A percentile compares a stretch with the other conserved stretches of the same genome.
phyloP scores from a whole-genome alignment of 2,113 vertebrate species.

The Eublepharis macularius region DNA sequence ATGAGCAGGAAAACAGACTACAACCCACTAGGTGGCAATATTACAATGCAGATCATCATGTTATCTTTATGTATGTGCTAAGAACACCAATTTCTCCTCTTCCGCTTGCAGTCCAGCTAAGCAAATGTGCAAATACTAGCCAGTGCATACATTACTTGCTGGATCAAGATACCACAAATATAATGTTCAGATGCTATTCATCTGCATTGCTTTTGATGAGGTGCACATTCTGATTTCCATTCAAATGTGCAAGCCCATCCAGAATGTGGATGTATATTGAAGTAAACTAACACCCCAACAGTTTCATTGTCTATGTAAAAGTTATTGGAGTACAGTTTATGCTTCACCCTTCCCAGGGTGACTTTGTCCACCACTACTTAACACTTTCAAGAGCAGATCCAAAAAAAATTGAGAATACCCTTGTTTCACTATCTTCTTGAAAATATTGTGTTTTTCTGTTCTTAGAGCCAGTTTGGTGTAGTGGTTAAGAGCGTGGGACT shows the following conservation, averaged over 20 bases:
- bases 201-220: background rate
- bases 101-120: background rate
- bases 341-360: too few species aligned
- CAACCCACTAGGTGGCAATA: conserved; percentile 8
- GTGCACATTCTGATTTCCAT: background rate
- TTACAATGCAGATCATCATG: background rate
- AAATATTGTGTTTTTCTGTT: background rate
- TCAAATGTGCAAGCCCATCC: background rate
- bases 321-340: too few species aligned
- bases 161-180: too few species aligned
- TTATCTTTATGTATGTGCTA: background rate
- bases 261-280: background rate
- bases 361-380: too few species aligned
- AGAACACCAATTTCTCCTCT: background rate
- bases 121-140: background rate
- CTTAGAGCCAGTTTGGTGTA: too few species aligned
- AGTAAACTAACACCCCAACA: too few species aligned
- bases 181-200: background rate
- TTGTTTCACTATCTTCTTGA: background rate
- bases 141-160: background rate
- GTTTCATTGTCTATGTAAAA: too few species aligned
- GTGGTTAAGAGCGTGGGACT: too few species aligned
- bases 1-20: background rate
- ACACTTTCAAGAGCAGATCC: too few species aligned
- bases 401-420: too few species aligned